phyloP scores from a whole-genome alignment of 2,888 invertebrate genomes.

The Hipparchia semele region DNA sequence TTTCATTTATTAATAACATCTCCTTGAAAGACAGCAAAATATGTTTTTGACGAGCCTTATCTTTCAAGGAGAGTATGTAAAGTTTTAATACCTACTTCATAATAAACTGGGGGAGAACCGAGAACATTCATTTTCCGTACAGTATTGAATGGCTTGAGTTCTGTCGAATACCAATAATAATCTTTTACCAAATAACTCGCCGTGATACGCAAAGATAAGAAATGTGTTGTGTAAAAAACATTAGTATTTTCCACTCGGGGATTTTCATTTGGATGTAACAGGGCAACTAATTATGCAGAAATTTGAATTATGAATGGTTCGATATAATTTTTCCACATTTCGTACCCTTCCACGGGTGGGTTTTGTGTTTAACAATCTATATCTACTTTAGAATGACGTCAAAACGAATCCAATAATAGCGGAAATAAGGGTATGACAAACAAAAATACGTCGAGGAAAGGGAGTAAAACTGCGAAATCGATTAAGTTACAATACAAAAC shows the following conservation, averaged over 20 bases:
- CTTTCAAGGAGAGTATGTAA: neutral
- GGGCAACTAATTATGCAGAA: neutral
- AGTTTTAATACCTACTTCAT: neutral
- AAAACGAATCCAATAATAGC: neutral
- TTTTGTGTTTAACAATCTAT: neutral
- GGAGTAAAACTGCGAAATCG: too few species aligned
- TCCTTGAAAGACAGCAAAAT: neutral
- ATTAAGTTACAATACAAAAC: too few species aligned
- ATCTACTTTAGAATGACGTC: neutral
- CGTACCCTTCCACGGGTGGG: neutral
- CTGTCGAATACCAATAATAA: constrained; percentile 8
- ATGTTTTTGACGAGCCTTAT: constrained; percentile 7
- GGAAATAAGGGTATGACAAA: neutral
- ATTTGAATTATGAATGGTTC: neutral
- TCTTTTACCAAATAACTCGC: neutral
- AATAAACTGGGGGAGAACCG: constrained; percentile 1
- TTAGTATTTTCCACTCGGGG: neutral
- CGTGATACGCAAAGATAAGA: constrained; percentile 13
- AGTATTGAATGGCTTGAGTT: neutral
- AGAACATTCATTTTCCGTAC: constrained; percentile 1
- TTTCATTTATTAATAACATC: neutral
- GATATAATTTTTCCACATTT: neutral
- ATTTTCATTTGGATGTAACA: constrained; percentile 2
- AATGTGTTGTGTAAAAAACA: constrained; percentile 7
- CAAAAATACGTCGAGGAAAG: neutral